Percentiles rank a stretch among this genome's conserved stretches.
Conservation (phyloP, 2,797 vertebrate genomes). For the Malacoctenus gilli region DNA sequence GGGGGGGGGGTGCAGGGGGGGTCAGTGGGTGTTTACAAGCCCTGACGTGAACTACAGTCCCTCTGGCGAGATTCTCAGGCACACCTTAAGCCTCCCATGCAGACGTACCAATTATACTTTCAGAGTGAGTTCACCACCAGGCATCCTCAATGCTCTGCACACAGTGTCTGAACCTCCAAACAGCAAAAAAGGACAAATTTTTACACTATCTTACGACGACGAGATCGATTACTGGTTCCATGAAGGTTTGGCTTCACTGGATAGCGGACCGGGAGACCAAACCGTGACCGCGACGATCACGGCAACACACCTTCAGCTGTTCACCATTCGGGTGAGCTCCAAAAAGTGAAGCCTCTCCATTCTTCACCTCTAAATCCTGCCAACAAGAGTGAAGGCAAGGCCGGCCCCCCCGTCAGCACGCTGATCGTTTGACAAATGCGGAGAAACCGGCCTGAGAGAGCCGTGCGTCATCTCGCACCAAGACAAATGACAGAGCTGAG, state of each 20-base stretch:
- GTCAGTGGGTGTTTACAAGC: conserved; percentile 18
- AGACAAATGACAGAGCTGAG: conserved; percentile 20
- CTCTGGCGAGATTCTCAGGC: neutral
- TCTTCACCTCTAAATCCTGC: no score
- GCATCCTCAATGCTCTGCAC: neutral
- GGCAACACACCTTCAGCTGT: no score
- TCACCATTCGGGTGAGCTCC: no score
- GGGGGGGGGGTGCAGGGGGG: no score
- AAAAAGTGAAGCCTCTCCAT: no score
- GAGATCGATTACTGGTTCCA: no score
- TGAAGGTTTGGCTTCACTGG: no score
- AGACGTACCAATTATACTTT: conserved; percentile 13
- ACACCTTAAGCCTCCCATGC: conserved; percentile 4
- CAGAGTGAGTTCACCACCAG: neutral
- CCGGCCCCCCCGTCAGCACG: neutral
- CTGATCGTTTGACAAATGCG: conserved; percentile 10
- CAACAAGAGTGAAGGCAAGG: neutral
- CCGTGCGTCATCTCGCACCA: conserved; percentile 9
- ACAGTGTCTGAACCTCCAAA: neutral
- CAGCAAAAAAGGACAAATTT: no score
- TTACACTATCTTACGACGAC: no score
- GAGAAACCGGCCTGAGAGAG: conserved; percentile 1
- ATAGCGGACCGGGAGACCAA: no score
- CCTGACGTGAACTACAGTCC: conserved; percentile 21
- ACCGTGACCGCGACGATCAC: no score